These are phyloP conservation scores for Fundulus diaphanus DNA, from an alignment of 2,797 vertebrate species.

Conservation along the genomic window DNA sequence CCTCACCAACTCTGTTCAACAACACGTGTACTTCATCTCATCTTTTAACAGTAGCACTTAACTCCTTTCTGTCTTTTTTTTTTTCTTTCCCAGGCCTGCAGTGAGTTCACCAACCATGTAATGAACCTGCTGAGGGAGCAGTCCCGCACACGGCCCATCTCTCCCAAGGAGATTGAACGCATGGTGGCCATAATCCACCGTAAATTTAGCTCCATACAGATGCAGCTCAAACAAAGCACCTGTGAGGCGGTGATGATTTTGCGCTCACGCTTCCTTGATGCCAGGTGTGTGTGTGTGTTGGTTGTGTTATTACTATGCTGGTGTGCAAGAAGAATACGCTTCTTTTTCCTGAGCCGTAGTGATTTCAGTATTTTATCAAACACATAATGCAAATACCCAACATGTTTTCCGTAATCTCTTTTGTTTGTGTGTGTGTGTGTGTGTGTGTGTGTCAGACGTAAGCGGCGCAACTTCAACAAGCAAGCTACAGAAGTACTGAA, in stretches of 20 bases:
- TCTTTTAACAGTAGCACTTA: constrained; percentile 40
- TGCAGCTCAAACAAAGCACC: constrained; percentile 95
- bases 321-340: no score
- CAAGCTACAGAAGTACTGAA: constrained; percentile 99
- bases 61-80: constrained; percentile 23
- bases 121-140: constrained; percentile 96
- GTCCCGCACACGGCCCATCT: constrained; percentile 91
- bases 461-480: constrained; percentile 99
- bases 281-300: constrained; percentile 82
- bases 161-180: constrained; percentile 93
- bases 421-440: no score
- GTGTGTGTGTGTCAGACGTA: constrained; percentile 84
- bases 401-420: constrained; percentile 29
- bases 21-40: constrained; percentile 15
- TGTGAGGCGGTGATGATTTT: constrained; percentile 96
- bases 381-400: constrained; percentile 13
- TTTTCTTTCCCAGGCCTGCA: constrained; percentile 84
- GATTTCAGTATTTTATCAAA: constrained; percentile 7
- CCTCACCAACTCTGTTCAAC: constrained; percentile 13
- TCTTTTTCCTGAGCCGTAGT: constrained; percentile 7
- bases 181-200: constrained; percentile 96
- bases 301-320: constrained; percentile 5
- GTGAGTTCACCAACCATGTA: constrained; percentile 93
- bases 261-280: constrained; percentile 91
- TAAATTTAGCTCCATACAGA: constrained; percentile 96